Evolutionary conservation across 2,888 invertebrate genomes (phyloP).

Genomic region (Lycia hirtaria): DNA sequence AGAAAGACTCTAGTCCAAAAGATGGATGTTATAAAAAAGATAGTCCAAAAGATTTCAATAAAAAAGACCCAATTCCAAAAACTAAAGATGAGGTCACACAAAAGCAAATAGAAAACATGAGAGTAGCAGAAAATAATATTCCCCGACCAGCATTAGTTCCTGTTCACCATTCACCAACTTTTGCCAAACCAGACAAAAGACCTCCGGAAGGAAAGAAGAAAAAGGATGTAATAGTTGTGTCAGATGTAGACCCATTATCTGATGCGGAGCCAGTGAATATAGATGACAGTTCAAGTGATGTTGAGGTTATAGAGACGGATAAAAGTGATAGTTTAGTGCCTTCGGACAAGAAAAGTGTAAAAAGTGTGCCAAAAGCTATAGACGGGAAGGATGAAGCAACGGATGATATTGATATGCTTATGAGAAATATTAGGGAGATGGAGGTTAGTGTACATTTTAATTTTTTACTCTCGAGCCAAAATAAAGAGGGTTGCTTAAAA

Average conservation of each 20-base stretch:
- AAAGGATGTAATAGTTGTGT: conserved; percentile 72
- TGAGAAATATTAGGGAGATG: conserved; percentile 75
- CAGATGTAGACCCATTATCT: conserved; percentile 71
- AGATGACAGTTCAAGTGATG: conserved; percentile 82
- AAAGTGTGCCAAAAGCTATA: conserved; percentile 50
- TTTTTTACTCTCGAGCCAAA: background rate
- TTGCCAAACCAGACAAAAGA: conserved; percentile 76
- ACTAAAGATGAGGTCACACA: conserved; percentile 64
- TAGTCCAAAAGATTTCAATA: conserved; percentile 10
- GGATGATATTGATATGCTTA: conserved; percentile 68
- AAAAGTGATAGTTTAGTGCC: conserved; percentile 78
- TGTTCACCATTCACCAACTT: conserved; percentile 74
- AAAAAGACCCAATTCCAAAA: conserved; percentile 59
- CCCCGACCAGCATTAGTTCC: conserved; percentile 72
- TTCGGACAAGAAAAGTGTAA: conserved; percentile 58
- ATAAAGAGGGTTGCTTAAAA: too few relatives aligned
- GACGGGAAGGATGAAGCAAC: conserved; percentile 59
- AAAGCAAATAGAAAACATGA: conserved; percentile 71
- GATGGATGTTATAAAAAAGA: background rate
- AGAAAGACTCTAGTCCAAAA: conserved; percentile 18
- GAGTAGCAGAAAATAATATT: conserved; percentile 71
- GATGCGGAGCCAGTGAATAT: conserved; percentile 69
- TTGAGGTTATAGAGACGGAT: conserved; percentile 56
- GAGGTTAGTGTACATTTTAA: conserved; percentile 57
- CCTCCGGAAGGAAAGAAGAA: conserved; percentile 76